Base-by-base conservation (phyloP, 2,888 invertebrate genomes). In the Sinotaia quadrata region DNA sequence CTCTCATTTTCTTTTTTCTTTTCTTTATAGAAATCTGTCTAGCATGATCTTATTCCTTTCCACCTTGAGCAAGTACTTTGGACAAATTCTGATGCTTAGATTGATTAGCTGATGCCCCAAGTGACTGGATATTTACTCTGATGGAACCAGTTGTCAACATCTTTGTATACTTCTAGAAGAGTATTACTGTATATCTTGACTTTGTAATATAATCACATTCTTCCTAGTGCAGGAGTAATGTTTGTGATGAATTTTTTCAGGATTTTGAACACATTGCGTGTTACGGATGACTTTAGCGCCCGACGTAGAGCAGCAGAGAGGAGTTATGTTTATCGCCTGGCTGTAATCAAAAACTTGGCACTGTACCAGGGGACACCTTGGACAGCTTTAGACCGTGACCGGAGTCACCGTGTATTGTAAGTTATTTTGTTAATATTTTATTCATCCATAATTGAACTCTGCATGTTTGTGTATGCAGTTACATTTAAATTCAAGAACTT, bases 311-410 rank as follows among this genome's bases (percentile, higher is more conserved):
- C 73, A 2, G 21, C 18, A 31, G 49, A 33, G 4, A 71, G 75
- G 27, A 70, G 58, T 7, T 75, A 75, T 34, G 59, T 73, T 5
- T 75, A 75, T 54, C 66, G 72, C 33, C 33, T 75, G 18, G 73
- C 69, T 27, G 37, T 67, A 31, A 37, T 57, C 15, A 57, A 57
- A 27, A 33, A 47, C 18, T 21, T 29, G 15, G 47, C 47, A 21
- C 4, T 4, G 18, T 47, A 31, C n/a, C 12, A 31, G 15, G 29
- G 31, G 10, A n/a, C 24, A n/a, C 54, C 54, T 12, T 61, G 60
- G 54, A 51, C 60, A 24, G 27, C 68, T 21, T 44, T 61, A 15
- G 68, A 68, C 12, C 7, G 29, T 15, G 44, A 61, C 12, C 34
- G 36, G 10, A 18, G 31, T 21, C 24, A 27, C 15, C n/a, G 33